phyloP scores from a whole-genome alignment of 2,113 vertebrate genomes.

The Silurus asotus region DNA sequence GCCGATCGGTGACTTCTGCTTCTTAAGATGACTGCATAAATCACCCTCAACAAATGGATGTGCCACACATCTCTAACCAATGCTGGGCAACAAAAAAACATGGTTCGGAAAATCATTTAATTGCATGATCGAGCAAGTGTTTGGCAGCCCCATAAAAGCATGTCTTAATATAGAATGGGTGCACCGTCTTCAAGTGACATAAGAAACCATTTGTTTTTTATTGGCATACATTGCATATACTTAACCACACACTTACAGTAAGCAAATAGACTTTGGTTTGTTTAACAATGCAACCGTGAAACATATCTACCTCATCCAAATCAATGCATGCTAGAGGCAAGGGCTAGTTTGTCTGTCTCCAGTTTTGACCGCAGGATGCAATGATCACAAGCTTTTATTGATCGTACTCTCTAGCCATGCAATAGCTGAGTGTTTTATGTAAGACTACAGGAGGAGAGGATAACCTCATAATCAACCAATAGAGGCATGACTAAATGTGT shows the following conservation, averaged over 20 bases:
- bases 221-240: constrained; percentile 43
- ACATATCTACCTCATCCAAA: constrained; percentile 70
- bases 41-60: constrained; percentile 53
- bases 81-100: constrained; percentile 34
- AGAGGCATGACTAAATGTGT: constrained; percentile 19
- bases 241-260: constrained; percentile 73
- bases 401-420: constrained; percentile 48
- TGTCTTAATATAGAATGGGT: constrained; percentile 68
- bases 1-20: constrained; percentile 70
- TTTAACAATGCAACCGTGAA: constrained; percentile 68
- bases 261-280: constrained; percentile 69
- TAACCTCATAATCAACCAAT: constrained; percentile 45
- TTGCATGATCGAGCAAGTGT: constrained; percentile 75
- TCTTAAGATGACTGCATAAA: constrained; percentile 57
- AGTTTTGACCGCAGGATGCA: constrained; percentile 60
- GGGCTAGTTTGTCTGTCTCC: constrained; percentile 57
- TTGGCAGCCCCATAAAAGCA: constrained; percentile 70
- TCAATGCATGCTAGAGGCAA: constrained; percentile 70
- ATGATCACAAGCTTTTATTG: constrained; percentile 46
- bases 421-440: constrained; percentile 41
- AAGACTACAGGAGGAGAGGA: constrained; percentile 20
- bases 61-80: constrained; percentile 47
- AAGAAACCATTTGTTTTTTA: constrained; percentile 55
- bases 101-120: constrained; percentile 62
- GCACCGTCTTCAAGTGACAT: constrained; percentile 64